A percentile compares a stretch with the other conserved stretches of the same genome.
These are phyloP conservation scores for Papilio gigon DNA, from an alignment of 2,888 invertebrate species.

Conservation along the genomic window DNA sequence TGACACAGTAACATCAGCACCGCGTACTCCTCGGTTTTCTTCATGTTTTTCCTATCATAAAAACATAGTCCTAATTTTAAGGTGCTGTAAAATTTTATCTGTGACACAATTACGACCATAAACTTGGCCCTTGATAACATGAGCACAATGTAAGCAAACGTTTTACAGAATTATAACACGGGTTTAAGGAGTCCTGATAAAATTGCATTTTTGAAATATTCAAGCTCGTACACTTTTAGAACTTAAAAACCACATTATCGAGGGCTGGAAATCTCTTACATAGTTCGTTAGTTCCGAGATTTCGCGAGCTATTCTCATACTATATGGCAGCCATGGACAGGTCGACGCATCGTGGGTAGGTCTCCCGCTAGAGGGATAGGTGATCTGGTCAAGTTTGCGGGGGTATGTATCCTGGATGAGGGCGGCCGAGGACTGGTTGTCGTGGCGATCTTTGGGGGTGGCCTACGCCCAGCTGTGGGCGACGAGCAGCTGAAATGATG, in stretches of 20 bases:
- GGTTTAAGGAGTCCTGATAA: not conserved
- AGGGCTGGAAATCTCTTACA: not conserved
- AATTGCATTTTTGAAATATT: not conserved
- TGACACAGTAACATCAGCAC: not conserved
- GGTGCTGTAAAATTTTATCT: conserved; percentile 10
- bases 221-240: not conserved
- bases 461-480: too few species aligned
- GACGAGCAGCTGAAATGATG: too few species aligned
- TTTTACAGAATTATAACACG: conserved; percentile 5
- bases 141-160: not conserved
- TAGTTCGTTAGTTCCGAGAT: not conserved
- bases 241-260: not conserved
- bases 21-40: not conserved
- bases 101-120: not conserved
- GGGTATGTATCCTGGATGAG: too few species aligned
- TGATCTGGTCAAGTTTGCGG: too few species aligned
- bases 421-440: too few species aligned
- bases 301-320: too few species aligned
- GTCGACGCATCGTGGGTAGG: too few species aligned
- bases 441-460: too few species aligned
- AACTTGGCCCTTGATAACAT: conserved; percentile 6
- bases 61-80: conserved; percentile 3
- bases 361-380: too few species aligned
- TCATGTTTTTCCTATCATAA: not conserved
- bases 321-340: too few species aligned